phyloP scores from a whole-genome alignment of 2,797 vertebrate species.

The Petrocephalus schoutedeni region DNA sequence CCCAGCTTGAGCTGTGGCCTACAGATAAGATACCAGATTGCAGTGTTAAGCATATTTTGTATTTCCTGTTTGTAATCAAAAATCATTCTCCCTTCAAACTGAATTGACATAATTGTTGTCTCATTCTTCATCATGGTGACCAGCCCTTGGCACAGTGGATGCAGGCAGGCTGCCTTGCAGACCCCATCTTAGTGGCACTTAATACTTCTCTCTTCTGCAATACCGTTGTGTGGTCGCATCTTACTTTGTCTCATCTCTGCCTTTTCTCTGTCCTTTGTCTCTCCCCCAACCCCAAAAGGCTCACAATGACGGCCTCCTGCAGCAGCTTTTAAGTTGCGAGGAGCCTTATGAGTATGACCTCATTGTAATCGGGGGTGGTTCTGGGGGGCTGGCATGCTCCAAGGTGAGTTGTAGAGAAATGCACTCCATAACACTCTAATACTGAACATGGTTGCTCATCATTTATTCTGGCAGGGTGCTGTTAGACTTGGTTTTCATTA shows the following conservation, averaged over 20 bases:
- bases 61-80: not conserved
- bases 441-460: not conserved
- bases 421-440: not conserved
- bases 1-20: not conserved
- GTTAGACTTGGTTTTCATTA: not conserved
- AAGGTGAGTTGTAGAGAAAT: constrained; percentile 68
- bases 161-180: not conserved
- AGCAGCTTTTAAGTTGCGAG: constrained; percentile 70
- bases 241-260: not conserved
- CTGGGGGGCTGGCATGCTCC: constrained; percentile 89
- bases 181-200: not conserved
- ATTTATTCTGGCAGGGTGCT: not conserved
- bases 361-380: constrained; percentile 89
- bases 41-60: not conserved
- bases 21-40: not conserved
- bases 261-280: not conserved
- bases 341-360: constrained; percentile 86
- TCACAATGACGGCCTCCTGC: constrained; percentile 74
- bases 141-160: not conserved
- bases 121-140: not conserved
- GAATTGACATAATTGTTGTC: not conserved
- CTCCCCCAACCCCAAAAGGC: constrained; percentile 58
- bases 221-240: not conserved
- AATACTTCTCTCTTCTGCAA: not conserved
- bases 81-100: not conserved